Percentiles rank a stretch among this genome's conserved stretches.
Evolutionary conservation across 2,888 invertebrate species (phyloP).

Genomic region (Tryphoninae sp.): DNA sequence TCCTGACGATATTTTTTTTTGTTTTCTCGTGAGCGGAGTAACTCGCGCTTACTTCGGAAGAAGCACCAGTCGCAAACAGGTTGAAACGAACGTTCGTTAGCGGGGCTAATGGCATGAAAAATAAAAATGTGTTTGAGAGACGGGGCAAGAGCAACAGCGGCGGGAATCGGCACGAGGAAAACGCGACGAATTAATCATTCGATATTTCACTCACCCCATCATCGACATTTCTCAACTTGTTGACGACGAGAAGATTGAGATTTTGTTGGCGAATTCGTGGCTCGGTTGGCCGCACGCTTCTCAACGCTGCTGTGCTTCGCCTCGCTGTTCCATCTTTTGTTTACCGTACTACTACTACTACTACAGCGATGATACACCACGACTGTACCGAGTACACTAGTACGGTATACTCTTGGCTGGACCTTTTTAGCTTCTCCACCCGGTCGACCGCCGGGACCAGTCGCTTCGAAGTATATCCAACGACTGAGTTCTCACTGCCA

Average conservation of each 20-base stretch:
- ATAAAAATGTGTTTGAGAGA: not conserved
- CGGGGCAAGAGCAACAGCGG: not conserved
- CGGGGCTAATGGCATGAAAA: not conserved
- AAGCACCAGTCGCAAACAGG: not conserved
- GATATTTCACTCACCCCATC: conserved; percentile 46
- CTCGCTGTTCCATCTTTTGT: conserved; percentile 58
- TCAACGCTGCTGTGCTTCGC: conserved; percentile 45
- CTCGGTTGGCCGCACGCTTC: conserved; percentile 10
- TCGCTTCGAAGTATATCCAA: conserved; percentile 63
- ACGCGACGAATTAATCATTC: not conserved
- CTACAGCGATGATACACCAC: not conserved
- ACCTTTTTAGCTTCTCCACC: conserved; percentile 58
- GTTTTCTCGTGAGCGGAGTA: not conserved
- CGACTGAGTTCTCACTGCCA: conserved; percentile 57
- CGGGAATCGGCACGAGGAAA: not conserved
- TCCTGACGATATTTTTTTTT: conserved; percentile 16
- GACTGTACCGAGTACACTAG: conserved; percentile 11
- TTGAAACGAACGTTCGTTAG: not conserved
- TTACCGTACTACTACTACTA: conserved; percentile 56
- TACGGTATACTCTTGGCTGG: conserved; percentile 34
- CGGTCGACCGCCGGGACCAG: conserved; percentile 62
- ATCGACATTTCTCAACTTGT: conserved; percentile 26
- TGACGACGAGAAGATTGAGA: not conserved
- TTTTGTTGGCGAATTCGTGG: not conserved
- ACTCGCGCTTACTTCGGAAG: not conserved